Evolutionary conservation across 2,113 vertebrate genomes (phyloP).

Genomic region (Bubo scandiacus): DNA sequence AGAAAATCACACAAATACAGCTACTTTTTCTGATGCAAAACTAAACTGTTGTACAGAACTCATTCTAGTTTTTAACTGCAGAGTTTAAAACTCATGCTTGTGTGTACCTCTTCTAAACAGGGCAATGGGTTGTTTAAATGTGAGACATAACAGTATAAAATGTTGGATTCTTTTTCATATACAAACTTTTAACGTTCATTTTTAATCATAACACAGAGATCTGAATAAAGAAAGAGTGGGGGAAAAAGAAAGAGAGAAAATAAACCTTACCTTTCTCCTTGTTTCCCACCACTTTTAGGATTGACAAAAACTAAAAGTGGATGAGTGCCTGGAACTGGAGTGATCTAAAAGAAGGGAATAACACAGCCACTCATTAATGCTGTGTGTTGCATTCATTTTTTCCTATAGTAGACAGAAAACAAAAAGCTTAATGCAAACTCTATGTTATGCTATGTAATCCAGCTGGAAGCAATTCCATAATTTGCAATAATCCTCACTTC

Average conservation of each 20-base stretch:
- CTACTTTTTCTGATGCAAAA: not conserved
- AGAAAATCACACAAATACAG: not conserved
- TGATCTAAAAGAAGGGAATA: slow-evolving; percentile 84
- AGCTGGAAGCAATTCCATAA: slow-evolving; percentile 38
- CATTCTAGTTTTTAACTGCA: not conserved
- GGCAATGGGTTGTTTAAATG: not conserved
- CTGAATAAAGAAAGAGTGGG: not conserved
- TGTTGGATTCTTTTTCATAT: not conserved
- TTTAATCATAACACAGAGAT: not conserved
- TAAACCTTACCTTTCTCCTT: slow-evolving; percentile 89
- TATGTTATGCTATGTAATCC: slow-evolving; percentile 26
- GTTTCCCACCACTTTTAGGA: slow-evolving; percentile 95
- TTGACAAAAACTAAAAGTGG: slow-evolving; percentile 96
- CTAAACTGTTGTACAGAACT: not conserved
- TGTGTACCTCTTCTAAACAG: not conserved
- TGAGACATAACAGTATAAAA: not conserved
- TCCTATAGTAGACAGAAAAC: slow-evolving; percentile 59
- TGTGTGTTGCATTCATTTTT: slow-evolving; percentile 50
- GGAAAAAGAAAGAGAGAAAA: not conserved
- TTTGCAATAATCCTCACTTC: slow-evolving; percentile 5
- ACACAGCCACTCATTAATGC: slow-evolving; percentile 59
- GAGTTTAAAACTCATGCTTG: not conserved
- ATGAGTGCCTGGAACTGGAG: slow-evolving; percentile 92
- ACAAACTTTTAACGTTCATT: not conserved
- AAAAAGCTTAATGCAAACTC: slow-evolving; percentile 60